phyloP scores from a whole-genome alignment of 2,113 vertebrate genomes.

The Phyllopteryx taeniolatus region DNA sequence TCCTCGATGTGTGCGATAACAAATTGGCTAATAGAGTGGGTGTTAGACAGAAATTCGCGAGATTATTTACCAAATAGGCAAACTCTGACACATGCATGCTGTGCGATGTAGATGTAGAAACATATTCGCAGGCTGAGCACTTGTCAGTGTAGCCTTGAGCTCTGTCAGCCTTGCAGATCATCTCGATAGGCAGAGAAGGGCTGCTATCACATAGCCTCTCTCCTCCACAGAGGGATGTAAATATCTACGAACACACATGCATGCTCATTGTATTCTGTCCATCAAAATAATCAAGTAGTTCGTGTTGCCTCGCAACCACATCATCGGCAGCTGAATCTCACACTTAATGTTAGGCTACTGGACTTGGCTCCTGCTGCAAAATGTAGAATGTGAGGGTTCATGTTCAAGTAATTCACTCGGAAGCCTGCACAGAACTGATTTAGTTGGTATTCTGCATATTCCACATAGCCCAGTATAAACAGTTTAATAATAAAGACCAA shows the following conservation, averaged over 20 bases:
- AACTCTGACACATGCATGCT: not conserved
- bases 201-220: conserved; percentile 36
- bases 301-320: conserved; percentile 72
- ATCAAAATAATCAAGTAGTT: conserved; percentile 63
- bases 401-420: conserved; percentile 35
- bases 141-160: conserved; percentile 48
- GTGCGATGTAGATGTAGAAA: conserved; percentile 12
- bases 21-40: not conserved
- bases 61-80: not conserved
- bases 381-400: conserved; percentile 35
- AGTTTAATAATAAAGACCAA: not conserved
- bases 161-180: conserved; percentile 29
- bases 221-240: conserved; percentile 31
- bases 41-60: conserved; percentile 2
- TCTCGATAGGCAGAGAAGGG: conserved; percentile 43
- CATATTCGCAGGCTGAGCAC: conserved; percentile 23
- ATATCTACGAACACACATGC: conserved; percentile 11
- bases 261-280: conserved; percentile 60
- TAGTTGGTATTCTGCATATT: not conserved
- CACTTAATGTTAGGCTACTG: conserved; percentile 46
- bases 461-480: not conserved
- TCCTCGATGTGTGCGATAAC: not conserved
- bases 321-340: conserved; percentile 57
- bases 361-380: conserved; percentile 41
- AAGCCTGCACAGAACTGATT: conserved; percentile 10